A percentile compares a stretch with the other conserved stretches of the same genome.
Conservation (phyloP, 2,797 vertebrate genomes). For the Emys orbicularis region DNA sequence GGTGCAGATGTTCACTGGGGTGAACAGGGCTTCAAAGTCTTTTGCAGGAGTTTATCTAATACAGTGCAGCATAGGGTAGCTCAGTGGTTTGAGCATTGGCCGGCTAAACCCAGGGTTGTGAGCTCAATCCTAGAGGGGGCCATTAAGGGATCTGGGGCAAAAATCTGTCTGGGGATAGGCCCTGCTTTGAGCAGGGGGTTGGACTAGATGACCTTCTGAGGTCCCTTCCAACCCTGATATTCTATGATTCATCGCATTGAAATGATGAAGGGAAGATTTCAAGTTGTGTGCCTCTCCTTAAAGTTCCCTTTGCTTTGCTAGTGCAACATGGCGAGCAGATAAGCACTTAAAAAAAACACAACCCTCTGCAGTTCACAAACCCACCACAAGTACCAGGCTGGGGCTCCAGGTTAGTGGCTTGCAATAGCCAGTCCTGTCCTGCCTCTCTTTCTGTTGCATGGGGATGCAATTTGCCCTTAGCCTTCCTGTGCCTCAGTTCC, state of each 20-base stretch:
- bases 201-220: too few species aligned
- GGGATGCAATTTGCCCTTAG: background rate
- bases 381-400: background rate
- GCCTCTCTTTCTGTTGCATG: background rate
- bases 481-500: background rate
- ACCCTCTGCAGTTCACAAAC: background rate
- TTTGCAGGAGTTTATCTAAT: background rate
- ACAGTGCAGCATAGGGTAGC: too few species aligned
- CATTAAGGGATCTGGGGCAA: too few species aligned
- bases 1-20: background rate
- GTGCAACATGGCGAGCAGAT: background rate
- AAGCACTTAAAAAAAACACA: background rate
- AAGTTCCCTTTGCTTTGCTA: background rate
- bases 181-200: too few species aligned
- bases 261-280: background rate
- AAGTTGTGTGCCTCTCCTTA: background rate
- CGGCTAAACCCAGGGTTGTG: too few species aligned
- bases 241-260: background rate
- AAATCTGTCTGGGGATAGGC: too few species aligned
- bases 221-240: too few species aligned
- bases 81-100: too few species aligned
- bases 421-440: background rate
- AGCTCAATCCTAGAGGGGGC: too few species aligned
- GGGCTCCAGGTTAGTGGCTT: background rate
- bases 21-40: background rate